These are phyloP conservation scores for Eubasilissa regina DNA, from an alignment of 1,140 invertebrate genomes.

Conservation along the genomic window DNA sequence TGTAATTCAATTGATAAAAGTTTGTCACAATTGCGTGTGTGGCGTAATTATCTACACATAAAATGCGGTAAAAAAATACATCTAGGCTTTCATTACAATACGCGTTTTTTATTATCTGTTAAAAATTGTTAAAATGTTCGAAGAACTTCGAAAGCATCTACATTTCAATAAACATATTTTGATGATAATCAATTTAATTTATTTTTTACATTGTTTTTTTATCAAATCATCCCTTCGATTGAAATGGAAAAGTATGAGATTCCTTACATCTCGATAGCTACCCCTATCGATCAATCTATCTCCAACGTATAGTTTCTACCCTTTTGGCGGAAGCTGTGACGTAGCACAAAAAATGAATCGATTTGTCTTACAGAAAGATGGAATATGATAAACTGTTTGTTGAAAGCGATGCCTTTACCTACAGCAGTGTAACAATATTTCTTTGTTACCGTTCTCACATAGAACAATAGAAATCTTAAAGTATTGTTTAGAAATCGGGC, in stretches of 20 bases:
- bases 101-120: no score
- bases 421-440: conserved; percentile 54
- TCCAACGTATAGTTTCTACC: conserved; percentile 43
- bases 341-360: conserved; percentile 57
- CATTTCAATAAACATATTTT: conserved; percentile 27
- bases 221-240: conserved; percentile 36
- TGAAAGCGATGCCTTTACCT: conserved; percentile 57
- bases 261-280: conserved; percentile 46
- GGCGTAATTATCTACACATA: no score
- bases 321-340: conserved; percentile 59
- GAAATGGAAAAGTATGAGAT: conserved; percentile 5
- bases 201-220: no score
- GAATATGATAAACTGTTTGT: conserved; percentile 54
- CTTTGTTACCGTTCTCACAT: conserved; percentile 10
- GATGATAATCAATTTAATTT: background rate
- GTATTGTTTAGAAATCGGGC: conserved; percentile 4
- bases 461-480: conserved; percentile 16
- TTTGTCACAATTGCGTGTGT: no score
- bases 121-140: no score
- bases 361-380: conserved; percentile 56
- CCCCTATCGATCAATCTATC: conserved; percentile 58
- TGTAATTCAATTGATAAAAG: no score
- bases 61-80: no score
- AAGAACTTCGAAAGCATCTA: no score
- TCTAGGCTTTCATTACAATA: no score